These are phyloP conservation scores for Polyommatus icarus DNA, from an alignment of 2,888 invertebrate species.

Conservation along the genomic window DNA sequence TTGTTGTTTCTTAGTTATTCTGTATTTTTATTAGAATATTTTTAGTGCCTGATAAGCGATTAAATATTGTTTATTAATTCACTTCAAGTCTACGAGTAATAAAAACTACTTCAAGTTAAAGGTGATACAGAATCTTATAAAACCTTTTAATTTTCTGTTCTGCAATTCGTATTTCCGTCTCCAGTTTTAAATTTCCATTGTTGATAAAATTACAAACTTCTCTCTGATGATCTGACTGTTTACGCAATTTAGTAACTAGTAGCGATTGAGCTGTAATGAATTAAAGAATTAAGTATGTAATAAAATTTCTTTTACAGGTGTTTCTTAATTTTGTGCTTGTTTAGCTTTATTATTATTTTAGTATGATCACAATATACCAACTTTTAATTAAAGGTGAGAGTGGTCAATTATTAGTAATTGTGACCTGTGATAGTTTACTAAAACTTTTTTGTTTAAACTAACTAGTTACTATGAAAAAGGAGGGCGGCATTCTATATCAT, in stretches of 20 bases:
- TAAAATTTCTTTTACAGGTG: background rate
- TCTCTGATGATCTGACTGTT: constrained; percentile 53
- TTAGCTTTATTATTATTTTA: background rate
- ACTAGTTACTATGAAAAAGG: background rate
- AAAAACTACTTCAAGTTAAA: no score
- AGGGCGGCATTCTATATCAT: no score
- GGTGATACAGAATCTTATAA: background rate
- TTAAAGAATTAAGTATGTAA: background rate
- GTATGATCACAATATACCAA: background rate
- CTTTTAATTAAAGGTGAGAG: no score
- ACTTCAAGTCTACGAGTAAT: background rate
- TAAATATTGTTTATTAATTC: background rate
- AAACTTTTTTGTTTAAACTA: background rate
- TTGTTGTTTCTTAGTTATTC: no score
- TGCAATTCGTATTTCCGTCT: constrained; percentile 62
- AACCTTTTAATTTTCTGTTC: constrained; percentile 62
- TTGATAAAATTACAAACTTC: constrained; percentile 55
- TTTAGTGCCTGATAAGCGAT: no score
- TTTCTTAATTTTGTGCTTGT: background rate
- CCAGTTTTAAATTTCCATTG: constrained; percentile 57
- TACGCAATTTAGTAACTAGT: constrained; percentile 57
- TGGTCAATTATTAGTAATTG: no score
- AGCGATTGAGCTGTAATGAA: constrained; percentile 57
- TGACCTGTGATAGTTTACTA: background rate
- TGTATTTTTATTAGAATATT: no score